Conservation (phyloP, 2,113 vertebrate genomes). For the human (Homo sapiens) region GRCh38 chrX:119780501-119781000, state of each 20-base stretch:
- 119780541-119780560: neutral
- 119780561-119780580: neutral
- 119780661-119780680: neutral
- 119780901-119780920: neutral
- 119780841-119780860: too few relatives aligned
- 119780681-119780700: neutral
- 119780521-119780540: neutral
- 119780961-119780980: too few relatives aligned
- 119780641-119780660: neutral
- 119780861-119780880: too few relatives aligned
- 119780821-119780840: too few relatives aligned
- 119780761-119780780: neutral
- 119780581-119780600: neutral
- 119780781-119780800: neutral
- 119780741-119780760: neutral
- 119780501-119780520: conserved; percentile 1
- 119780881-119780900: too few relatives aligned
- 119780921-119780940: too few relatives aligned
- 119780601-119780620: neutral
- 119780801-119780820: neutral
- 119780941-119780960: too few relatives aligned
- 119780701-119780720: neutral
- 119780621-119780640: too few relatives aligned
- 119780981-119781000: too few relatives aligned
- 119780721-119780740: neutral